phyloP scores from a whole-genome alignment of 2,797 vertebrate species.

The Anas acuta region DNA sequence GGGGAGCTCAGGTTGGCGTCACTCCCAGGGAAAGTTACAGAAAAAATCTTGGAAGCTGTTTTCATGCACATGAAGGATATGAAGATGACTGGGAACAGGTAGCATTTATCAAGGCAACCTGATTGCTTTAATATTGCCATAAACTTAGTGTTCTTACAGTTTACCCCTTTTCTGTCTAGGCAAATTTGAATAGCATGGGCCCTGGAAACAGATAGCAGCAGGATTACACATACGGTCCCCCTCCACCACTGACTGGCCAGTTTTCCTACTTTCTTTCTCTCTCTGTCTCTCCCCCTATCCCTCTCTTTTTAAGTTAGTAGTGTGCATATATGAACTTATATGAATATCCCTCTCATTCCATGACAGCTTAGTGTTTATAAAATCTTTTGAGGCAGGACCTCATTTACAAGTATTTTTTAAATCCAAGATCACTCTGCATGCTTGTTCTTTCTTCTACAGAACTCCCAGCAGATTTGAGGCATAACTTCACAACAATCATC shows the following conservation, averaged over 20 bases:
- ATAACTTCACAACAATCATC: background rate
- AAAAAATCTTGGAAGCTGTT: background rate
- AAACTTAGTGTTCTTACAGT: background rate
- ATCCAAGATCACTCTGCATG: background rate
- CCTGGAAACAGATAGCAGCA: background rate
- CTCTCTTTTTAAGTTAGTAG: background rate
- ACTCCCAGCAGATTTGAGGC: background rate
- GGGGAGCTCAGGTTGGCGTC: background rate
- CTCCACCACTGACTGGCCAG: background rate
- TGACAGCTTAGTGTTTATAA: background rate
- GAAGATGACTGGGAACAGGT: background rate
- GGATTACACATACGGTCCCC: background rate
- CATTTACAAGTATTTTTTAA: background rate
- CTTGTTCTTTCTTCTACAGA: background rate
- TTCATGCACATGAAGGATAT: background rate
- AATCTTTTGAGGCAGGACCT: background rate
- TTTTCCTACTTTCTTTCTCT: background rate
- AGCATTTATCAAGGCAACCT: background rate
- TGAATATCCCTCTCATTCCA: background rate
- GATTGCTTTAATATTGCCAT: background rate
- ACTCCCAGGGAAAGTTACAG: background rate
- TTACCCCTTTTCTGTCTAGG: background rate
- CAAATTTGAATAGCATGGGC: background rate
- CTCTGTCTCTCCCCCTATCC: too few relatives aligned
- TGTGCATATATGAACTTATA: background rate